Evolutionary conservation across 2,888 invertebrate genomes (phyloP).

Genomic region (Chirona hameri): DNA sequence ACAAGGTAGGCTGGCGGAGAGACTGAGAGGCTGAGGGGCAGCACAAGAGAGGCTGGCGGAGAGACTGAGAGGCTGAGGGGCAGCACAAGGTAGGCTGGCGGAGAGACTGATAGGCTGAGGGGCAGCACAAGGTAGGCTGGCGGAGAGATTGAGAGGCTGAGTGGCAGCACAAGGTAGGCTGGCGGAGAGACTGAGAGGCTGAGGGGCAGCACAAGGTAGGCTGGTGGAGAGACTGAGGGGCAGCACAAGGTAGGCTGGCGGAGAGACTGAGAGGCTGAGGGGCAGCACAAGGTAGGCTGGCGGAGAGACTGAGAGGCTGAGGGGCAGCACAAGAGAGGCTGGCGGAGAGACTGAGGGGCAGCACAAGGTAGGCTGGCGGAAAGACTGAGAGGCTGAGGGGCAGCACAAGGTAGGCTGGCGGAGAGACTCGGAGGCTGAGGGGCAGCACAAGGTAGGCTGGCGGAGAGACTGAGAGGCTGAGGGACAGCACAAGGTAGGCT

Average conservation of each 20-base stretch:
- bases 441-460: constrained; percentile 63
- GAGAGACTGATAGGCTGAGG: constrained; percentile 75
- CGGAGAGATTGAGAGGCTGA: too few species aligned
- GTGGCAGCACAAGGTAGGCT: too few species aligned
- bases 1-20: constrained; percentile 53
- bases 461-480: too few species aligned
- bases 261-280: too few species aligned
- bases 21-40: too few species aligned
- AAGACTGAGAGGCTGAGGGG: constrained; percentile 63
- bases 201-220: constrained; percentile 83
- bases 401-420: constrained; percentile 72
- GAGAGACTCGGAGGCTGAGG: constrained; percentile 76
- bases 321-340: constrained; percentile 77
- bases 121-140: constrained; percentile 63
- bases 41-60: too few species aligned
- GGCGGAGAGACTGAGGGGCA: constrained; percentile 73
- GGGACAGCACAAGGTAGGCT: too few species aligned
- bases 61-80: constrained; percentile 86
- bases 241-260: constrained; percentile 60
- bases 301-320: too few species aligned
- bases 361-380: constrained; percentile 56
- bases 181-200: too few species aligned
- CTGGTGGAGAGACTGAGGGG: constrained; percentile 74
- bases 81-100: constrained; percentile 72
- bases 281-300: too few species aligned